Percentiles rank a stretch among this genome's conserved stretches.
These are phyloP conservation scores for Tetragonula carbonaria DNA, from an alignment of 2,888 invertebrate genomes.

Conservation along the genomic window DNA sequence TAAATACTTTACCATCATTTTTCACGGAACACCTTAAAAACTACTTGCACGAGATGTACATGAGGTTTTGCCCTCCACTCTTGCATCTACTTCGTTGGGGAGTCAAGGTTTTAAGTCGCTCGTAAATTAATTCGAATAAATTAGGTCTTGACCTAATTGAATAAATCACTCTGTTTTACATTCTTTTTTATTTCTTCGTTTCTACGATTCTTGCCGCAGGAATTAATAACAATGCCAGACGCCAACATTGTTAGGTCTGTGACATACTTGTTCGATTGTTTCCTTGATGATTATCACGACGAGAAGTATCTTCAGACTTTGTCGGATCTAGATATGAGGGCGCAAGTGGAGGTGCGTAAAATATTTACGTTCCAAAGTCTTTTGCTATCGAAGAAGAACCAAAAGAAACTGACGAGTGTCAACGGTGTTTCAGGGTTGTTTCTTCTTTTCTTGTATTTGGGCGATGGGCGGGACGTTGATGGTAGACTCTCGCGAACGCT, in stretches of 20 bases:
- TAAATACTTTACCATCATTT: conserved; percentile 90
- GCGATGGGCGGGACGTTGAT: conserved; percentile 94
- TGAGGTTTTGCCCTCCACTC: conserved; percentile 92
- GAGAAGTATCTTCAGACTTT: conserved; percentile 89
- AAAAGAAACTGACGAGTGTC: not conserved
- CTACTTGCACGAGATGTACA: conserved; percentile 89
- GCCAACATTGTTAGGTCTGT: conserved; percentile 91
- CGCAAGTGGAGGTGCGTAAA: conserved; percentile 90
- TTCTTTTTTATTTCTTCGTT: not conserved
- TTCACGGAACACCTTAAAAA: conserved; percentile 89
- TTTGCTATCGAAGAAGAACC: too few species aligned
- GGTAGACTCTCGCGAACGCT: conserved; percentile 89
- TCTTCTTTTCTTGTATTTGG: conserved; percentile 97
- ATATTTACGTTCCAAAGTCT: not conserved
- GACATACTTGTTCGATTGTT: conserved; percentile 95
- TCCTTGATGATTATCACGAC: conserved; percentile 93
- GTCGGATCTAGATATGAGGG: conserved; percentile 92
- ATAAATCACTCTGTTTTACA: too few species aligned
- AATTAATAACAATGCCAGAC: conserved; percentile 94
- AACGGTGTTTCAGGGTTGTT: conserved; percentile 88
- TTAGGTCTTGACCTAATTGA: too few species aligned
- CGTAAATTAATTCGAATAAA: not conserved
- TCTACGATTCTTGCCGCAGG: conserved; percentile 84
- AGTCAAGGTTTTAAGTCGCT: conserved; percentile 85
- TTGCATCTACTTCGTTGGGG: conserved; percentile 90